Conservation (phyloP, 2,888 invertebrate genomes). For the Metalampra italica region DNA sequence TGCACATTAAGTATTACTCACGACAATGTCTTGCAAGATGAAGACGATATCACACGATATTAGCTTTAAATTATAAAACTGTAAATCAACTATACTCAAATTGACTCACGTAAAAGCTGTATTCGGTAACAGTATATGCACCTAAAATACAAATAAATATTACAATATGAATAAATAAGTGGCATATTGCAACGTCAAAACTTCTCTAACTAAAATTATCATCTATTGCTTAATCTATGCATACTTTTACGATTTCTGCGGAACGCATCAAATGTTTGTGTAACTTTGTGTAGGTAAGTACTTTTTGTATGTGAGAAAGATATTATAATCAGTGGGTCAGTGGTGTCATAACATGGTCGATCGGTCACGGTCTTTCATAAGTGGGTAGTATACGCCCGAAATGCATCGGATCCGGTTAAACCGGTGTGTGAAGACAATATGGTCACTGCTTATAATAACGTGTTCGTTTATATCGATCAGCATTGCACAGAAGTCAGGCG, state of each 20-base stretch:
- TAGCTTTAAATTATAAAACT: no score
- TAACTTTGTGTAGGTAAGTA: neutral
- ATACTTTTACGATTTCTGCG: neutral
- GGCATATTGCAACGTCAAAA: no score
- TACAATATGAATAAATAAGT: neutral
- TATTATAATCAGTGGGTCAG: constrained; percentile 24
- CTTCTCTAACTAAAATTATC: no score
- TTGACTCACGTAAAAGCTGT: no score
- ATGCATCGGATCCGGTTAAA: constrained; percentile 21
- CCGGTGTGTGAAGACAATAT: constrained; percentile 13
- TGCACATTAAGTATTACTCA: no score
- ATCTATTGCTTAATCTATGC: neutral
- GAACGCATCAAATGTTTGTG: neutral
- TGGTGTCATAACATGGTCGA: constrained; percentile 27
- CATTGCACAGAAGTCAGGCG: no score
- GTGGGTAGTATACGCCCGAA: constrained; percentile 9
- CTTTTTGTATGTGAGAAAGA: constrained; percentile 1
- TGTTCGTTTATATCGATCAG: no score
- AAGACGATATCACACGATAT: no score
- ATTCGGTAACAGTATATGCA: no score
- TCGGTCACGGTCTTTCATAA: constrained; percentile 49
- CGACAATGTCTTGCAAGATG: no score
- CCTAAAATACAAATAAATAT: no score
- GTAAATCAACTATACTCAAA: no score
- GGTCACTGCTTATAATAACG: neutral